Percentiles rank a stretch among this genome's conserved stretches.
These are phyloP conservation scores for Ectemnius continuus DNA, from an alignment of 2,888 invertebrate genomes.

Conservation along the genomic window DNA sequence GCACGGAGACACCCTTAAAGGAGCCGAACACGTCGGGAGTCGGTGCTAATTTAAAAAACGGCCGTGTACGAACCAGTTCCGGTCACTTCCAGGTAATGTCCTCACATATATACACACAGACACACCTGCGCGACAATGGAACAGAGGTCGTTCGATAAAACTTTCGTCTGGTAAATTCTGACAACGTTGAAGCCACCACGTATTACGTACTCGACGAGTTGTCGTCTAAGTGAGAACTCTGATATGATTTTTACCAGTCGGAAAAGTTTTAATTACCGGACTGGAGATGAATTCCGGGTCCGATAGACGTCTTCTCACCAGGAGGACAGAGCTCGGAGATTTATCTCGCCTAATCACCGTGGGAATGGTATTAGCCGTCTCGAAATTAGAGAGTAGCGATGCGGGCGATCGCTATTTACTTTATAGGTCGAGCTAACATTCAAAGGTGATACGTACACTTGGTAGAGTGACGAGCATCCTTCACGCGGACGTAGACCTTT, in stretches of 20 bases:
- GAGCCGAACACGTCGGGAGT: conserved; percentile 22
- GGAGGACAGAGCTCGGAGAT: no score
- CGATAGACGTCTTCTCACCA: no score
- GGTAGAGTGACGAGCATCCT: conserved; percentile 6
- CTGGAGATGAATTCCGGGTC: no score
- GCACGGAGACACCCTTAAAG: conserved; percentile 14
- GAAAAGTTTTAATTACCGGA: conserved; percentile 9
- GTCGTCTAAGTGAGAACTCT: conserved; percentile 48
- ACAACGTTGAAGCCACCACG: conserved; percentile 52
- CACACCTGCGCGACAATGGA: conserved; percentile 30
- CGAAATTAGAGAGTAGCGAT: conserved; percentile 21
- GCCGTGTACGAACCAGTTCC: conserved; percentile 48
- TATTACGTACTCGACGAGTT: conserved; percentile 63
- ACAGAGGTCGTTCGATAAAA: conserved; percentile 48
- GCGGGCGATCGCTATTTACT: conserved; percentile 14
- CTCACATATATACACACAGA: conserved; percentile 9
- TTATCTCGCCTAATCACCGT: background rate
- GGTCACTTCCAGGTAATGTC: conserved; percentile 35
- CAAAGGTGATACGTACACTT: conserved; percentile 4
- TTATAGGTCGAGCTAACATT: conserved; percentile 17
- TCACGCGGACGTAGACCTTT: conserved; percentile 22
- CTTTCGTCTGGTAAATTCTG: conserved; percentile 64
- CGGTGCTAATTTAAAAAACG: conserved; percentile 44
- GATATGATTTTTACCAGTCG: conserved; percentile 26
- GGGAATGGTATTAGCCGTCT: background rate